phyloP scores from a whole-genome alignment of 2,888 invertebrate genomes.

The Ptilodon capucinus region DNA sequence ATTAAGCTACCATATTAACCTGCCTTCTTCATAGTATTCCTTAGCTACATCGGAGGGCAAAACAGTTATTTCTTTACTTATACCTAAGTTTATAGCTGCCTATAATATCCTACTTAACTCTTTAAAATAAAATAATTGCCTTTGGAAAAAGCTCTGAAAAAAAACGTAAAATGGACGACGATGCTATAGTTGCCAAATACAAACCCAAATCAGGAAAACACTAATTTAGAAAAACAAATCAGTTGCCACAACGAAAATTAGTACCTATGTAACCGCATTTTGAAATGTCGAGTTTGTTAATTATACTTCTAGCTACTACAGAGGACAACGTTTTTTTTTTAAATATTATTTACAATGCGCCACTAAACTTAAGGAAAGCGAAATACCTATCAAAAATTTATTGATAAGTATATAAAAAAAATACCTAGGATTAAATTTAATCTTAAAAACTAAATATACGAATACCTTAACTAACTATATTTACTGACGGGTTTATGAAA shows the following conservation, averaged over 20 bases:
- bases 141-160: background rate
- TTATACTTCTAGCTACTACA: slow-evolving; percentile 38
- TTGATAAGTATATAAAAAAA: background rate
- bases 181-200: background rate
- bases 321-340: slow-evolving; percentile 35
- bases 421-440: no score
- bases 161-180: background rate
- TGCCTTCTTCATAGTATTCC: background rate
- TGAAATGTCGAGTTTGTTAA: background rate
- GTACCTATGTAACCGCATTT: slow-evolving; percentile 1
- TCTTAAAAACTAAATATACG: no score
- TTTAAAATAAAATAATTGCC: no score
- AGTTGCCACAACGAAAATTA: background rate
- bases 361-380: slow-evolving; percentile 3
- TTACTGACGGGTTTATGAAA: no score
- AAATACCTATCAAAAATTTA: background rate
- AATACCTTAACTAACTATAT: no score
- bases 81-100: background rate
- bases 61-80: background rate
- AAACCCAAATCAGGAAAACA: no score
- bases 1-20: background rate
- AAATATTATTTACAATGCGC: slow-evolving; percentile 16
- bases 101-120: no score
- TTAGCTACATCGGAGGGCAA: slow-evolving; percentile 2
- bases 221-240: no score